phyloP scores from a whole-genome alignment of 2,797 vertebrate genomes.

The Pantherophis alleghaniensis region DNA sequence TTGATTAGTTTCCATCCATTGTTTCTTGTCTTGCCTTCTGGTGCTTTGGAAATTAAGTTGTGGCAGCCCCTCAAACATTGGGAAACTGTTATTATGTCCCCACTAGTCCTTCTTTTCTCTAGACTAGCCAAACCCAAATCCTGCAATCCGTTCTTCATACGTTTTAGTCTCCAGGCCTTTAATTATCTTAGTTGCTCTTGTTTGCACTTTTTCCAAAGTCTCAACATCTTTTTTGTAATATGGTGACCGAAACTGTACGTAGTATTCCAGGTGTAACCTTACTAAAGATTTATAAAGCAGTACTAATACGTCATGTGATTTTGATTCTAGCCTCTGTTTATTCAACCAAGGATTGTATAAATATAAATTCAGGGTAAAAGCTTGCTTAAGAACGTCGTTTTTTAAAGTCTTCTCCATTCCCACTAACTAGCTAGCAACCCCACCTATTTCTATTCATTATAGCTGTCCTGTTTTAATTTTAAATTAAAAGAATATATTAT shows the following conservation, averaged over 20 bases:
- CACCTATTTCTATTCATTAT: neutral
- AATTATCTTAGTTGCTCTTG: neutral
- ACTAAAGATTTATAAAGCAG: neutral
- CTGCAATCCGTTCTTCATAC: neutral
- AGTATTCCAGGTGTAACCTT: neutral
- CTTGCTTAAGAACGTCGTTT: neutral
- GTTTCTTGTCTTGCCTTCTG: neutral
- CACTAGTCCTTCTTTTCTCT: neutral
- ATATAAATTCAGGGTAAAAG: neutral
- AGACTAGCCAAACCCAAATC: neutral
- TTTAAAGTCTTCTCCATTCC: neutral
- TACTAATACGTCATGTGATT: neutral
- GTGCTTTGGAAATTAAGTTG: neutral
- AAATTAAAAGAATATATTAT: neutral
- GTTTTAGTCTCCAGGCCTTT: neutral
- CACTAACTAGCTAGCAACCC: neutral
- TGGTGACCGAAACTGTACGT: neutral
- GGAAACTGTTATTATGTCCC: neutral
- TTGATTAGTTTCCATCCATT: neutral
- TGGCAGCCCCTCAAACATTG: neutral
- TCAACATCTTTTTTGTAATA: neutral
- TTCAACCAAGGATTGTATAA: neutral
- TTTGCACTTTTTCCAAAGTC: neutral
- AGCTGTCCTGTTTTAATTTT: neutral
- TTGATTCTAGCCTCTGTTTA: neutral